Base-by-base conservation (phyloP, 2,113 vertebrate genomes). In the Isichthys henryi region DNA sequence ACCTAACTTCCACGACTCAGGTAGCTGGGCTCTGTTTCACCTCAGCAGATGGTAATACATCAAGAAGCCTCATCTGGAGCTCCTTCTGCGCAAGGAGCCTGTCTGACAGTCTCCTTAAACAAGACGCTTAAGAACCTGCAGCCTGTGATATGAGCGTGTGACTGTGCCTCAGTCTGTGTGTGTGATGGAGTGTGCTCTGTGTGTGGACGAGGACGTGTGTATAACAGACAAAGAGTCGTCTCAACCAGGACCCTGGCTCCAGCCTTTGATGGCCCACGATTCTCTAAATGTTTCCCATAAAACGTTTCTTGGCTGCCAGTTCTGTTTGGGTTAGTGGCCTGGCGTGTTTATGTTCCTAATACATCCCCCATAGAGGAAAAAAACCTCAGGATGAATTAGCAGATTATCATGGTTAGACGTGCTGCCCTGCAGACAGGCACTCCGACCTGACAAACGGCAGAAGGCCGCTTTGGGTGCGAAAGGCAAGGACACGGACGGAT, bases 261-360 rank as follows among this genome's bases (percentile, higher is more conserved):
- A 8, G 46, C 4, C 91, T 93, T 92, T 92, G 89, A 93, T 91
- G 90, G 89, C 87, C 92, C 58, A 58, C 3, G 23, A 86, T 91
- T 92, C 89, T 92, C 90, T 89, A 92, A 93, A 91, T 90, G 70
- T 92, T 92, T 89, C 52, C 87, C 80, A 56, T 91, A 88, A 90
- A 90, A 90, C 88, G 88, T 91, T 90, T 62, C 52, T 89, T 89
- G 86, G 70, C 90, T 89, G 88, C 88, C 50, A 89, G 89, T 89
- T 89, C 88, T 93, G 92, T 92, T 93, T 93, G 91, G 88, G 87
- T 91, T 92, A 91, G 90, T 49, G 46, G 74, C 91, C 88, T 91
- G 88, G 91, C 3, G 23, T 92, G 92, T 93, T 92, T 93, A 92
- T 77, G 89, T 27, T 80, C 39, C 17, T 9, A 77, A 89, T 90